Evolutionary conservation across 2,797 vertebrate genomes (phyloP).

Genomic region (Malurus leucopterus): DNA sequence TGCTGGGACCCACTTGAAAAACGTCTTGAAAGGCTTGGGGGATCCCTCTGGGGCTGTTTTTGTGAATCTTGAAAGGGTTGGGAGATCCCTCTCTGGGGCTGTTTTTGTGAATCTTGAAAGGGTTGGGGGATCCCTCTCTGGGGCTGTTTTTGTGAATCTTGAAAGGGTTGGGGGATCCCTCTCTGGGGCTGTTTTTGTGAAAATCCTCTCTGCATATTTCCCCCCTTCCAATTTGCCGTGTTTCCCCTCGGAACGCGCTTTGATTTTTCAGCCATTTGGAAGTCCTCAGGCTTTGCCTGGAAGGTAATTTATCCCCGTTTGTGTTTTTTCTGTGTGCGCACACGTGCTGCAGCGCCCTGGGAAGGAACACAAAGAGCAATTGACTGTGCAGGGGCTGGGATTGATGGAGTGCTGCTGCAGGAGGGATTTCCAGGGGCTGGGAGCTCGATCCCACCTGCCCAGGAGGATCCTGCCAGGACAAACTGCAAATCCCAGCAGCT

Average conservation of each 20-base stretch:
- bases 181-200: not conserved
- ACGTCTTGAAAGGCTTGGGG: not conserved
- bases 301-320: constrained; percentile 29
- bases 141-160: not conserved
- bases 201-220: not conserved
- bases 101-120: not conserved
- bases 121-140: not conserved
- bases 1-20: not conserved
- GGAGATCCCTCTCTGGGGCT: not conserved
- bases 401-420: not conserved
- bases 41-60: not conserved
- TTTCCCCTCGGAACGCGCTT: constrained; percentile 29
- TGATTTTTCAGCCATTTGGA: constrained; percentile 49
- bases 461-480: not conserved
- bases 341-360: not conserved
- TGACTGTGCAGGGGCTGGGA: not conserved
- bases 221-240: not conserved
- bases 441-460: not conserved
- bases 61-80: not conserved
- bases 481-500: not conserved
- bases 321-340: not conserved
- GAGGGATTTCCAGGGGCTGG: not conserved
- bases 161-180: not conserved
- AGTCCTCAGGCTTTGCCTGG: constrained; percentile 39
- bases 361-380: not conserved